Percentiles rank a stretch among this genome's conserved stretches.
Evolutionary conservation across 2,888 invertebrate species (phyloP).

Genomic region (Steinernema scapterisci): DNA sequence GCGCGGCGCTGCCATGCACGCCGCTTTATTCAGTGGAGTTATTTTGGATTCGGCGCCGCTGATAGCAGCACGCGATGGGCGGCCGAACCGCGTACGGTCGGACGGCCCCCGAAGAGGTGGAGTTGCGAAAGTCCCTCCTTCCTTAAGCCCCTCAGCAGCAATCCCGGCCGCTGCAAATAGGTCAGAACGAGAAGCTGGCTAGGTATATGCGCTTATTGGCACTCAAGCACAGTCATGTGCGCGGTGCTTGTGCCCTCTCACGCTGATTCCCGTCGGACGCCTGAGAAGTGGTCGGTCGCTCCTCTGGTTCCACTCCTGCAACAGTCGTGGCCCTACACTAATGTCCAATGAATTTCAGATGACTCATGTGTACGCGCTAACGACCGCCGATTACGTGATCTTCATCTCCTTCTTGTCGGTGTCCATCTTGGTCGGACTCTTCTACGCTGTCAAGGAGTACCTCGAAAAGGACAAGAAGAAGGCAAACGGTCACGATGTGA

Average conservation of each 20-base stretch:
- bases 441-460: conserved; percentile 17
- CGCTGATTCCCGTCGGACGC: neutral
- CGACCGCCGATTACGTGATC: conserved; percentile 12
- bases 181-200: conserved; percentile 10
- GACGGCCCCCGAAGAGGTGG: conserved; percentile 22
- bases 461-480: conserved; percentile 6
- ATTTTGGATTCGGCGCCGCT: conserved; percentile 18
- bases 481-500: neutral
- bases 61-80: neutral
- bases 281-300: neutral
- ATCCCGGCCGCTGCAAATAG: conserved; percentile 15
- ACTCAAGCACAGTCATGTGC: conserved; percentile 1
- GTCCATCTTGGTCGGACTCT: conserved; percentile 23
- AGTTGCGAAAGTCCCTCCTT: conserved; percentile 22
- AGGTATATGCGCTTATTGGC: conserved; percentile 28
- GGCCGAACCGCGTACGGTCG: conserved; percentile 9
- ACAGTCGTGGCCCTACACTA: too few species aligned
- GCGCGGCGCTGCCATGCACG: conserved; percentile 1
- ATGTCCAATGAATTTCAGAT: conserved; percentile 6
- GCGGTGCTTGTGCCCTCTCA: conserved; percentile 3
- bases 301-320: neutral
- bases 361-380: conserved; percentile 24
- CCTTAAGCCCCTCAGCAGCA: conserved; percentile 15
- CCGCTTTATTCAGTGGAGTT: neutral
- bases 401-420: conserved; percentile 18